phyloP scores from a whole-genome alignment of 2,888 invertebrate species.

The Clistopyga incitator region DNA sequence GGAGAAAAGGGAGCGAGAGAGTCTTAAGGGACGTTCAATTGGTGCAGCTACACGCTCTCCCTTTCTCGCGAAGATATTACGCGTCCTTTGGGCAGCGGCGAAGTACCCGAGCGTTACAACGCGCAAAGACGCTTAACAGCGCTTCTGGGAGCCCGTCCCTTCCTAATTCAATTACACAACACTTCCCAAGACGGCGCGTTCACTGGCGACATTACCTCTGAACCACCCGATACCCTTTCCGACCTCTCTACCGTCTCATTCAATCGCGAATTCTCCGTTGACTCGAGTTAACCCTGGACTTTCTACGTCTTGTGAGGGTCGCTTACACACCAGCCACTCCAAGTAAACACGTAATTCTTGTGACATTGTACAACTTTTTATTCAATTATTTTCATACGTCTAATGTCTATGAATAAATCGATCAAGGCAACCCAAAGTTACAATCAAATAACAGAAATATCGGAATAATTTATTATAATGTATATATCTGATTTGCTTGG shows the following conservation, averaged over 20 bases:
- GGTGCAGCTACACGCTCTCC: conserved; percentile 17
- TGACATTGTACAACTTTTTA: not conserved
- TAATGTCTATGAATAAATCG: not conserved
- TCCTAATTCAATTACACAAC: conserved; percentile 40
- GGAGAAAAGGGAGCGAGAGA: conserved; percentile 13
- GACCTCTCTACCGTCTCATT: not conserved
- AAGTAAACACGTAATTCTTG: not conserved
- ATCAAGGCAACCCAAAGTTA: not conserved
- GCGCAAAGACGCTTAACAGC: conserved; percentile 22
- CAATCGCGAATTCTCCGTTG: conserved; percentile 12
- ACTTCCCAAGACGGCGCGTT: conserved; percentile 15
- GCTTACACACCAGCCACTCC: not conserved
- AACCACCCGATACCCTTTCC: conserved; percentile 1
- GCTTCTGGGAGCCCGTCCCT: conserved; percentile 29
- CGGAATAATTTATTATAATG: too few species aligned
- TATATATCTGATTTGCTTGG: not conserved
- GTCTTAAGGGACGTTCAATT: conserved; percentile 43
- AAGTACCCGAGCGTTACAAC: not conserved
- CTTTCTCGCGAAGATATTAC: not conserved
- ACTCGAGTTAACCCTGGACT: not conserved
- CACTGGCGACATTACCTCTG: conserved; percentile 2
- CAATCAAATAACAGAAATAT: not conserved
- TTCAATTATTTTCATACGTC: conserved; percentile 3
- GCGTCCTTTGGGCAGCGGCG: not conserved
- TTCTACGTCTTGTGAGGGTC: not conserved